These are phyloP conservation scores for Willisornis vidua DNA, from an alignment of 2,113 vertebrate species.

Conservation along the genomic window DNA sequence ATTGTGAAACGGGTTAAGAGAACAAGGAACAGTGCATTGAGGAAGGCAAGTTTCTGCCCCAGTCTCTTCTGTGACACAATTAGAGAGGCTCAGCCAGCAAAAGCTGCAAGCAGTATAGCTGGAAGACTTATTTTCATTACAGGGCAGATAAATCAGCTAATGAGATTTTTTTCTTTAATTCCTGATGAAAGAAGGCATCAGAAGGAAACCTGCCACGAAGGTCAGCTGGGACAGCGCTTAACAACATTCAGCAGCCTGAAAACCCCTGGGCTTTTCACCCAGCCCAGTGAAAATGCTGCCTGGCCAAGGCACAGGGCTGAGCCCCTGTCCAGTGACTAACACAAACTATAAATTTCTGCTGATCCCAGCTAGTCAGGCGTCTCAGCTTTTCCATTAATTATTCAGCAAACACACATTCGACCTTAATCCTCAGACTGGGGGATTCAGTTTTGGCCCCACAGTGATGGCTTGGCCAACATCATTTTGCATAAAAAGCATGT, in stretches of 20 bases:
- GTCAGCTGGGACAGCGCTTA: neutral
- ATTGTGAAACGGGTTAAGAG: neutral
- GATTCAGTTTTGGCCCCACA: neutral
- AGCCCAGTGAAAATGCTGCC: neutral
- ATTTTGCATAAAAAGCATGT: neutral
- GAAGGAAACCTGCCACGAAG: neutral
- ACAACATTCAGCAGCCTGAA: neutral
- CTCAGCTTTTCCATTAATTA: neutral
- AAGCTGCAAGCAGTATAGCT: neutral
- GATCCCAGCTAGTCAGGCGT: neutral
- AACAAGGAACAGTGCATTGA: neutral
- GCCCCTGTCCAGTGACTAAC: neutral
- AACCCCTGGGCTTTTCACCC: neutral
- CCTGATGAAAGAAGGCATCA: neutral
- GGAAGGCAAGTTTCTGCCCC: neutral
- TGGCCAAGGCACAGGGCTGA: neutral
- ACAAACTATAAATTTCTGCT: neutral
- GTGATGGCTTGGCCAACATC: neutral
- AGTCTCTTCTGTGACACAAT: neutral
- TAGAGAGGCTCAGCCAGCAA: neutral
- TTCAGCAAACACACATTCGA: neutral
- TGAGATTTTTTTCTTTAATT: neutral
- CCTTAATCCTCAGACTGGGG: neutral
- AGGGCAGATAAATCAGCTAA: neutral
- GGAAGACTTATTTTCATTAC: neutral